Conservation (phyloP, 2,888 invertebrate genomes). For the Nebria salina region DNA sequence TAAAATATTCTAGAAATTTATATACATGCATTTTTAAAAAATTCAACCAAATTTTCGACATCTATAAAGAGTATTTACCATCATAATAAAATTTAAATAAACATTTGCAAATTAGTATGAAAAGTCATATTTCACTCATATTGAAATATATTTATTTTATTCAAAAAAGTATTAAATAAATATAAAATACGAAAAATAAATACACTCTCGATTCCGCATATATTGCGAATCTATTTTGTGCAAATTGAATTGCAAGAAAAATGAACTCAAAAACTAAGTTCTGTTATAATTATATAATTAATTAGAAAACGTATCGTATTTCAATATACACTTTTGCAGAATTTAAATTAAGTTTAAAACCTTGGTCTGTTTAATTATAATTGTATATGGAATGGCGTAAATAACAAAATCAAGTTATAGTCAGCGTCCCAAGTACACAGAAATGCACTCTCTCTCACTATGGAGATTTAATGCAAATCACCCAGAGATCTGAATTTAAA, state of each 20-base stretch:
- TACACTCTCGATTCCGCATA: neutral
- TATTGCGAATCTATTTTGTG: neutral
- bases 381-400: conserved; percentile 23
- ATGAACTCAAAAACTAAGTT: neutral
- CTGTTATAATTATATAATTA: neutral
- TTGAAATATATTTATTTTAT: neutral
- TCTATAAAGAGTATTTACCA: neutral
- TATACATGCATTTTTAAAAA: neutral
- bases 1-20: neutral
- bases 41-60: neutral
- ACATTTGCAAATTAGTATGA: neutral
- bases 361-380: conserved; percentile 27
- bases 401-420: conserved; percentile 42
- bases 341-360: conserved; percentile 24
- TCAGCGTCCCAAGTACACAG: conserved; percentile 24
- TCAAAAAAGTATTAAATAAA: neutral
- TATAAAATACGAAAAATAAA: neutral
- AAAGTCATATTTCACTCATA: neutral
- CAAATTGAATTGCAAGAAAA: neutral
- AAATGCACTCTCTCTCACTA: conserved; percentile 32
- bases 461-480: conserved; percentile 40
- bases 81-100: neutral
- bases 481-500: conserved; percentile 26
- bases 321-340: conserved; percentile 10
- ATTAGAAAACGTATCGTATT: conserved; percentile 10